Conservation (phyloP, 1,140 invertebrate genomes). For the Maconellicoccus hirsutus region DNA sequence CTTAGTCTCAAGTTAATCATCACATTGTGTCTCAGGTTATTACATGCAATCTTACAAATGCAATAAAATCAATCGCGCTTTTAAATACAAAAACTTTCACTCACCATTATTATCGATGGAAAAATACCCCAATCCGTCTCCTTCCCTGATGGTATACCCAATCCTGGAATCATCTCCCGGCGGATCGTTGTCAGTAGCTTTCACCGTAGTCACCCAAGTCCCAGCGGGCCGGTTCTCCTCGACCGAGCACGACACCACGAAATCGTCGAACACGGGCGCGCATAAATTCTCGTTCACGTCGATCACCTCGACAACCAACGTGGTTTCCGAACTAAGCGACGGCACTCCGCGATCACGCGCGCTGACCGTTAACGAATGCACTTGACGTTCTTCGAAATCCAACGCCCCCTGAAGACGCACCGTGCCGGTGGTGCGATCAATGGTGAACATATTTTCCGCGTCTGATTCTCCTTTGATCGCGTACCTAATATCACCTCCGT, state of each 20-base stretch:
- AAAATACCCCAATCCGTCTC: slow-evolving; percentile 83
- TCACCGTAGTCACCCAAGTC: slow-evolving; percentile 60
- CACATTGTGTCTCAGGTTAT: too few species aligned
- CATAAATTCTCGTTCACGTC: slow-evolving; percentile 87
- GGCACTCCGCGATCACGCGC: slow-evolving; percentile 69
- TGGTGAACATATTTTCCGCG: slow-evolving; percentile 43
- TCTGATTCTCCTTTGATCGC: slow-evolving; percentile 43
- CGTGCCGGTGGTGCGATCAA: slow-evolving; percentile 72
- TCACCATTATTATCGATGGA: slow-evolving; percentile 80
- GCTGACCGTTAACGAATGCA: slow-evolving; percentile 72
- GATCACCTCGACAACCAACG: slow-evolving; percentile 71
- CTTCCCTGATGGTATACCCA: slow-evolving; percentile 74
- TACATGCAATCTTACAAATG: too few species aligned
- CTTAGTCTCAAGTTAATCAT: too few species aligned
- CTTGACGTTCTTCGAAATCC: slow-evolving; percentile 77
- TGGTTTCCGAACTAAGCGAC: slow-evolving; percentile 56
- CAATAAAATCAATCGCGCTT: too few species aligned
- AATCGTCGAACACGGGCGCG: slow-evolving; percentile 72
- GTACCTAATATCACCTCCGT: slow-evolving; percentile 63
- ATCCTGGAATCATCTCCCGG: slow-evolving; percentile 64
- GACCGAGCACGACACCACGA: slow-evolving; percentile 56
- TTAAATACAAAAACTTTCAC: slow-evolving; percentile 30
- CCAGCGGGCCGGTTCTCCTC: slow-evolving; percentile 62
- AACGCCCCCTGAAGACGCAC: slow-evolving; percentile 60
- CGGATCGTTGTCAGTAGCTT: slow-evolving; percentile 65